phyloP scores from a whole-genome alignment of 2,888 invertebrate genomes.

The Idaea dimidiata region DNA sequence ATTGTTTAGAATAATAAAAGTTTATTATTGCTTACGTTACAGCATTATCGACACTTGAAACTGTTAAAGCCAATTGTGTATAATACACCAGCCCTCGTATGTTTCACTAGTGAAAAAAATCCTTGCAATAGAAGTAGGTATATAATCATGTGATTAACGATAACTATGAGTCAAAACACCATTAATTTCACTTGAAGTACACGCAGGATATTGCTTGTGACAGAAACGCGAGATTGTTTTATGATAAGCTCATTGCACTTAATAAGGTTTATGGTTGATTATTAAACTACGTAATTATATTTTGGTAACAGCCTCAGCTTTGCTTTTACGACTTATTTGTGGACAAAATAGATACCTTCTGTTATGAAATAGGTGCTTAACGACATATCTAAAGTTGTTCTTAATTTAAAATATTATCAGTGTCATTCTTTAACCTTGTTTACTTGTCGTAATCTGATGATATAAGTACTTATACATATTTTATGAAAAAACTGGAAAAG shows the following conservation, averaged over 20 bases:
- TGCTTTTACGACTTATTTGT: conserved; percentile 24
- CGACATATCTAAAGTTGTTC: not conserved
- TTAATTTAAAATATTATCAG: not conserved
- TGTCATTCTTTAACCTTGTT: not conserved
- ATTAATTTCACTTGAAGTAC: conserved; percentile 60
- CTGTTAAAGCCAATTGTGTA: conserved; percentile 12
- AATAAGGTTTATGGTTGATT: conserved; percentile 41
- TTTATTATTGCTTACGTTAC: conserved; percentile 13
- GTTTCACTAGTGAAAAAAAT: not conserved
- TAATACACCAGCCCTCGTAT: conserved; percentile 5
- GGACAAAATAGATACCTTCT: not conserved
- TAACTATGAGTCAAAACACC: conserved; percentile 43
- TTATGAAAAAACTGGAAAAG: not conserved
- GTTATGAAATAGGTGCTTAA: not conserved
- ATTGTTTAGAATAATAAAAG: not conserved
- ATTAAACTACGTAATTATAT: conserved; percentile 24
- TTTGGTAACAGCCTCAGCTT: conserved; percentile 26
- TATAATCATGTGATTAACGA: not conserved
- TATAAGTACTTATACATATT: not conserved
- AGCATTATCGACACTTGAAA: conserved; percentile 12
- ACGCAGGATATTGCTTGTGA: conserved; percentile 56
- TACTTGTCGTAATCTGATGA: not conserved
- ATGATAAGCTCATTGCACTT: conserved; percentile 45
- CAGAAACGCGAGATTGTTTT: conserved; percentile 46
- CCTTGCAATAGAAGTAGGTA: not conserved